Conservation (phyloP, 2,888 invertebrate genomes). For the Heliconius erato region DNA sequence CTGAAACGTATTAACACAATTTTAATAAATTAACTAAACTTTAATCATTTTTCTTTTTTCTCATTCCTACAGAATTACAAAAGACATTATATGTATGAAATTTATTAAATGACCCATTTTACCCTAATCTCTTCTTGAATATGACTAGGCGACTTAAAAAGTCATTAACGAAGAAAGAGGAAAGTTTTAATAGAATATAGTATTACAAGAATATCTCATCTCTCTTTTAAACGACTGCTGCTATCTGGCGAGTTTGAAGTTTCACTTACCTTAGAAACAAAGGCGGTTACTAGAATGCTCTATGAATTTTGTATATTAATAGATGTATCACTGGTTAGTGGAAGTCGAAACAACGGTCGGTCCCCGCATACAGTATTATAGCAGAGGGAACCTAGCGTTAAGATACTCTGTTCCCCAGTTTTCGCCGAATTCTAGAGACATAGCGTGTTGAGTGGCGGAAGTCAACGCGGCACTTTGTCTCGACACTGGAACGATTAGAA, state of each 20-base stretch:
- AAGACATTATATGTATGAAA: slow-evolving; percentile 37
- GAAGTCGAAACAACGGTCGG: too few species aligned
- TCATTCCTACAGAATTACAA: slow-evolving; percentile 37
- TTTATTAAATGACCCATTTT: slow-evolving; percentile 42
- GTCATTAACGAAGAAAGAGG: slow-evolving; percentile 50
- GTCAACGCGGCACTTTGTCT: too few species aligned
- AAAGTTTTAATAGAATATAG: slow-evolving; percentile 51
- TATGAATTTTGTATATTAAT: too few species aligned
- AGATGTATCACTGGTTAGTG: too few species aligned
- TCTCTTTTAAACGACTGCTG: slow-evolving; percentile 36
- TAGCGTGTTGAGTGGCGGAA: too few species aligned
- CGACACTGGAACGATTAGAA: too few species aligned
- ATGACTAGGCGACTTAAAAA: slow-evolving; percentile 48
- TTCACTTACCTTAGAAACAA: slow-evolving; percentile 35
- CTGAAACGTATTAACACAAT: not conserved
- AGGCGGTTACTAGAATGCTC: not conserved
- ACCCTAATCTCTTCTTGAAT: slow-evolving; percentile 46
- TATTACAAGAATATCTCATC: slow-evolving; percentile 48
- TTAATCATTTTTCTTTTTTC: not conserved
- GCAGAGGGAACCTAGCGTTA: too few species aligned
- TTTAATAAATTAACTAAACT: slow-evolving; percentile 19
- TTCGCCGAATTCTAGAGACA: too few species aligned
- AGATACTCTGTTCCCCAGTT: too few species aligned
- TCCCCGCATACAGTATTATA: too few species aligned
- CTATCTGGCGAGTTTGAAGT: slow-evolving; percentile 41